These are phyloP conservation scores for Rotaria macrura DNA, from an alignment of 2,888 invertebrate species.

Conservation along the genomic window DNA sequence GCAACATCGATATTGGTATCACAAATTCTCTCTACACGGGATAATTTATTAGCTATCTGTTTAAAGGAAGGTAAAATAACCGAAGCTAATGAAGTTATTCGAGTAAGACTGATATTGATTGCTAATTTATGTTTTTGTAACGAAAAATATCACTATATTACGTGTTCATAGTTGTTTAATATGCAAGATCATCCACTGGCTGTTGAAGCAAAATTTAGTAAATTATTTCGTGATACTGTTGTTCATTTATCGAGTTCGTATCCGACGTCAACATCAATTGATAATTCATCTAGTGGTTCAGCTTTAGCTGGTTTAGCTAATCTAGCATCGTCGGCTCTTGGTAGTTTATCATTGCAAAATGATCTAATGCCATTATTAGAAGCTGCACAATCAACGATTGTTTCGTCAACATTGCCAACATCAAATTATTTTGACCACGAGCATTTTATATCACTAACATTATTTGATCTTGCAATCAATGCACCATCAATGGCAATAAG, in stretches of 20 bases:
- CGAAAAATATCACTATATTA: not conserved
- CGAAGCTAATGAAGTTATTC: conserved; percentile 67
- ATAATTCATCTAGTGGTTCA: no score
- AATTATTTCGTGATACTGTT: conserved; percentile 39
- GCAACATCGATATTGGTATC: conserved; percentile 35
- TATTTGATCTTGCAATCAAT: not conserved
- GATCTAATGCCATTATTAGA: not conserved
- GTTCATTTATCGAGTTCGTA: conserved; percentile 35
- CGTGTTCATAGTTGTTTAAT: conserved; percentile 40
- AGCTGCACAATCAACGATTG: not conserved
- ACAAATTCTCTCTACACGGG: conserved; percentile 62
- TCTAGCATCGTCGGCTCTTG: not conserved
- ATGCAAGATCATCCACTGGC: conserved; percentile 40
- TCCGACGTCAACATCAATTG: not conserved
- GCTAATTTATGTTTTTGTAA: not conserved
- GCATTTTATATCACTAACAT: not conserved
- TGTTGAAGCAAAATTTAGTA: conserved; percentile 41
- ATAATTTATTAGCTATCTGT: conserved; percentile 65
- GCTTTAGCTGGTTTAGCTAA: not conserved
- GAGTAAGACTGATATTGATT: conserved; percentile 55
- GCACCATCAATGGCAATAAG: not conserved
- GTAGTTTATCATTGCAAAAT: not conserved
- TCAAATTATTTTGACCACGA: not conserved
- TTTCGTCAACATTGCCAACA: not conserved
- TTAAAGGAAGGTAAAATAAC: conserved; percentile 63